Conservation (phyloP, 2,113 vertebrate species). For the Malurus alboscapulatus region DNA sequence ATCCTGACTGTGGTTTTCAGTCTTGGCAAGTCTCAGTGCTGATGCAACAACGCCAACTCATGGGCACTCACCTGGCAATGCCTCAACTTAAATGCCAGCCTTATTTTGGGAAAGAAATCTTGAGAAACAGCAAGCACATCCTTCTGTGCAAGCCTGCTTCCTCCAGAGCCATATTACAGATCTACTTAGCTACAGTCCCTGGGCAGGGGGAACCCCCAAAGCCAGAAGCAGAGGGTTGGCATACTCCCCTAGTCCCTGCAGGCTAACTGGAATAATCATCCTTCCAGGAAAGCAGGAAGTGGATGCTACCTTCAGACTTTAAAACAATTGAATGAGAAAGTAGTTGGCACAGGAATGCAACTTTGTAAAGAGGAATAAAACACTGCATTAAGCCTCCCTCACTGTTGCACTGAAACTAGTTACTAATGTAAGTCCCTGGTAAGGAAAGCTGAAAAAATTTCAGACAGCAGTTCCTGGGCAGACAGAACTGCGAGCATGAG, state of each 20-base stretch:
- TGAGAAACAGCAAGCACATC: not conserved
- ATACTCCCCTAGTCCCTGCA: not conserved
- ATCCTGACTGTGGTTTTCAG: constrained; percentile 44
- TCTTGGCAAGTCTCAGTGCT: constrained; percentile 18
- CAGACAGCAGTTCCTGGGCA: not conserved
- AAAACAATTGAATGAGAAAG: not conserved
- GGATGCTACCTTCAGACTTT: not conserved
- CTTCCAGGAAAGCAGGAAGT: not conserved
- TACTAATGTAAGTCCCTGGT: not conserved
- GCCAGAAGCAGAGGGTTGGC: not conserved
- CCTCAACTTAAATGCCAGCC: not conserved
- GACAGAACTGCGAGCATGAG: not conserved
- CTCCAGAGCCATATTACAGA: not conserved
- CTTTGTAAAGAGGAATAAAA: not conserved
- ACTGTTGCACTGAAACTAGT: not conserved
- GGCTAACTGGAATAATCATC: not conserved
- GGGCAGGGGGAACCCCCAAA: not conserved
- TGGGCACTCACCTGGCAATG: constrained; percentile 17
- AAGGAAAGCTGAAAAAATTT: not conserved
- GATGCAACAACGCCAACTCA: constrained; percentile 31
- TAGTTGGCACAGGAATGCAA: not conserved
- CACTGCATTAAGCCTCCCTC: not conserved
- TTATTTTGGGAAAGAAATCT: not conserved
- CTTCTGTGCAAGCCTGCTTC: not conserved
- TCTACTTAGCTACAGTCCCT: not conserved